Conservation (phyloP, 2,797 vertebrate species). For the Rhinichthys osculus region DNA sequence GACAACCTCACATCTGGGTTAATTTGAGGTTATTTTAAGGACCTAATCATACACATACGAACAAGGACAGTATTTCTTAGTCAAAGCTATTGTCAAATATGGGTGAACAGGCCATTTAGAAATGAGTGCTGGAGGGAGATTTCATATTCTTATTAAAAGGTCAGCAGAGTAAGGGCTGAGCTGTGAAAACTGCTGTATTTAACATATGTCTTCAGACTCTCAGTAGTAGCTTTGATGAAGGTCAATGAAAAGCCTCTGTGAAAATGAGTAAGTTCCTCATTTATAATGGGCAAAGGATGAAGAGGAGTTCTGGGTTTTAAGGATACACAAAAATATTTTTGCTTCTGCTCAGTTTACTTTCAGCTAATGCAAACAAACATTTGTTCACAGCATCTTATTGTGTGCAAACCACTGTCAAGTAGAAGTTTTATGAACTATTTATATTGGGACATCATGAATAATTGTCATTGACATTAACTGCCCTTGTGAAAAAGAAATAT, state of each 20-base stretch:
- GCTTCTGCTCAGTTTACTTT: background rate
- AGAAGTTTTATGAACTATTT: background rate
- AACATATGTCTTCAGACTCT: conserved; percentile 43
- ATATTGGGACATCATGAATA: background rate
- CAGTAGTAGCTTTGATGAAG: conserved; percentile 50
- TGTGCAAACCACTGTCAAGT: background rate
- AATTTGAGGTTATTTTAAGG: conserved; percentile 51
- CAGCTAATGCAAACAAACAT: background rate
- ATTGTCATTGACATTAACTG: background rate
- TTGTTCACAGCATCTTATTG: background rate
- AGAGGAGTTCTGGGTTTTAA: conserved; percentile 10
- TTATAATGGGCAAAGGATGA: conserved; percentile 12
- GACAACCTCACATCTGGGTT: conserved; percentile 49
- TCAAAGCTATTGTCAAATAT: conserved; percentile 41
- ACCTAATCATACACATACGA: conserved; percentile 42
- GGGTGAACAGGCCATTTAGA: conserved; percentile 34
- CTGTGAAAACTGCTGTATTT: conserved; percentile 33
- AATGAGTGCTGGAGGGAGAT: conserved; percentile 20
- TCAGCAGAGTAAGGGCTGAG: conserved; percentile 40
- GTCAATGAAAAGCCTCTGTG: conserved; percentile 40
- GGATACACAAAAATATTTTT: background rate
- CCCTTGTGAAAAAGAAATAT: background rate
- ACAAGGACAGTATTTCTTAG: conserved; percentile 21
- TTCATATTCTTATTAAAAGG: conserved; percentile 49
- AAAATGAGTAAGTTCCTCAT: conserved; percentile 19